Evolutionary conservation across 2,797 vertebrate genomes (phyloP), one percentile per base, ranked within the genome.

Genomic region (Fundulus diaphanus): DNA sequence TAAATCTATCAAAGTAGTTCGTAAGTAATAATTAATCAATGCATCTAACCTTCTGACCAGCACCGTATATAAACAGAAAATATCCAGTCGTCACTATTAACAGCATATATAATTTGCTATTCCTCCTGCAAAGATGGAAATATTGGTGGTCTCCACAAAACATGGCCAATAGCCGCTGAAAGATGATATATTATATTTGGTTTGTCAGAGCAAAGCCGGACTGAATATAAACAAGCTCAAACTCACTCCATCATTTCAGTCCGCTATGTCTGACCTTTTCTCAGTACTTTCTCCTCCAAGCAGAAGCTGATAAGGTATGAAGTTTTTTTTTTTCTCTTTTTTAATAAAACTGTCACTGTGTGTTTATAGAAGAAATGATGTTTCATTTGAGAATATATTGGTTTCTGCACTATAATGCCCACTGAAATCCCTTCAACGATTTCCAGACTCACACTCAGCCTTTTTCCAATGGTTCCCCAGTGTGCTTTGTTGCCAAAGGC

Each of bases 401-500:
- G 37, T 57, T 66, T 57, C n/a, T 12, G 42, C 48, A 40, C 3
- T 1, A 1, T 44, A 66, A 59, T 68, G 66, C n/a, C 51, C 40
- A 49, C 31, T 51, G 3, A 78, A 83, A 80, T 69, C 70, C 67
- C 68, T 65, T 51, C 48, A 82, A 79, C 72, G 69, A 69, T 72
- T 78, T 66, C 76, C 75, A 82, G 13, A 35, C 51, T 69, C 72
- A 72, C 77, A 49, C 73, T 81, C 69, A 29, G 68, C 46, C 37
- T 44, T 68, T 68, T 46, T 77, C 37, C 0, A 37, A 73, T 0
- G 68, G 59, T 73, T 83, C 85, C 73, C 52, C 70, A 61, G 90
- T 79, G 80, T 77, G 71, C 46, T 76, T 77, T 61, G 70, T 74
- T 48, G 77, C 63, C 84, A 85, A 86, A 82, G 70, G 71, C 78